Evolutionary conservation across 1,140 invertebrate species (phyloP), one percentile per base, ranked within the genome.

Genomic region (Pachyrhynchus sulphureomaculatus): DNA sequence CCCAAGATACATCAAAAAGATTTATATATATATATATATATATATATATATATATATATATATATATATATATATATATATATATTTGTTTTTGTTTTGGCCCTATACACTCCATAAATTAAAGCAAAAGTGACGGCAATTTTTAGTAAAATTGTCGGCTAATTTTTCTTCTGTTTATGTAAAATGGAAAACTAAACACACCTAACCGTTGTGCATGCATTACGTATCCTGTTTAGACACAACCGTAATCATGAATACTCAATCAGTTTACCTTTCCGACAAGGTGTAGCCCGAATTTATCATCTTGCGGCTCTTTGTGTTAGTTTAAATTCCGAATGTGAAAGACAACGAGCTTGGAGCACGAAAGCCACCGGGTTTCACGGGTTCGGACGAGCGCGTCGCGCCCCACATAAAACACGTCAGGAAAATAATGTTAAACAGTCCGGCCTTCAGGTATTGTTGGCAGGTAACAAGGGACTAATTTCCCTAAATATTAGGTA

Each of bases 211-310:
- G n/a, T n/a, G n/a, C n/a, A n/a, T n/a, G n/a, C n/a, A n/a, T n/a
- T n/a, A n/a, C n/a, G n/a, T n/a, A n/a, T n/a, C n/a, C n/a, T n/a
- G n/a, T n/a, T n/a, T n/a, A n/a, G n/a, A n/a, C n/a, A n/a, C n/a
- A 24, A 32, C 53, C 17, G 29, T 34, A 56, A 56, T 56, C 53
- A 56, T 56, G 39, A 56, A 56, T 56, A 56, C 53, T 56, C 53
- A 56, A 56, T 56, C 53, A 45, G 36, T 15, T 45, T 12, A 9
- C 10, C 24, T 15, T 26, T 56, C 15, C 17, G 29, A 12, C 13
- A 41, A 56, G 53, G 45, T 56, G 53, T 26, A 56, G 17, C 41
- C 21, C 2, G 53, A 56, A 56, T 56, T 56, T 56, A 56, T 56
- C 53, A 56, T 45, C 24, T 33, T 29, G 53, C 29, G 24, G 45